Evolutionary conservation across 1,140 invertebrate genomes (phyloP), one percentile per base, ranked within the genome.

Genomic region (Caerostris extrusa): DNA sequence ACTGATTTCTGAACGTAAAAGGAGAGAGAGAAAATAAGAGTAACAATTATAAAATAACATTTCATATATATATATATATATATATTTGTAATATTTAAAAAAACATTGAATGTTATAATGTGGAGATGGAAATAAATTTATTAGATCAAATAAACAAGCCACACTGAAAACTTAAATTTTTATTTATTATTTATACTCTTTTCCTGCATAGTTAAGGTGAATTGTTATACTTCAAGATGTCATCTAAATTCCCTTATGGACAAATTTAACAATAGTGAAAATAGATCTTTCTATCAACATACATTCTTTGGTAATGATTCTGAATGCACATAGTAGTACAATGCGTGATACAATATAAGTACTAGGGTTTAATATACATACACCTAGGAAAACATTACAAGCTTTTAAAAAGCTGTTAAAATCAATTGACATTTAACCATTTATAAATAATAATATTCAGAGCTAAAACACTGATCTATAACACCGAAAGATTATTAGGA

Each of bases 141-240:
- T n/a, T n/a, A n/a, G n/a, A n/a, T 64, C n/a, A 64, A 6, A 64
- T n/a, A 56, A 83, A 83, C 82, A 57, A 83, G 53, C n/a, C 53
- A 7, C 2, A 81, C 58, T 50, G 64, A 91, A 91, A 91, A 91
- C 34, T 91, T 91, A 83, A 90, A 90, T 83, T 69, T 53, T n/a
- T n/a, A n/a, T 92, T 92, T 92, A 92, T 92, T 92, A 92, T 56
- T 61, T 34, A 64, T 83, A 57, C 82, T 83, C 56, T n/a, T 77
- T 81, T 92, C 50, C 81, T 86, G 91, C 91, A 92, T 86, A 92
- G 81, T 12, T 92, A 92, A 55, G 81, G 82, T 92, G 82, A 92
- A 92, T 61, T 69, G 91, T 69, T 17, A 77, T 92, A 92, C 14
- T 61, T 92, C 50, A 81, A 90, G 67, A 56, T 90, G 57, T 83